Conservation (phyloP, 2,888 invertebrate species). For the Ormia ochracea region DNA sequence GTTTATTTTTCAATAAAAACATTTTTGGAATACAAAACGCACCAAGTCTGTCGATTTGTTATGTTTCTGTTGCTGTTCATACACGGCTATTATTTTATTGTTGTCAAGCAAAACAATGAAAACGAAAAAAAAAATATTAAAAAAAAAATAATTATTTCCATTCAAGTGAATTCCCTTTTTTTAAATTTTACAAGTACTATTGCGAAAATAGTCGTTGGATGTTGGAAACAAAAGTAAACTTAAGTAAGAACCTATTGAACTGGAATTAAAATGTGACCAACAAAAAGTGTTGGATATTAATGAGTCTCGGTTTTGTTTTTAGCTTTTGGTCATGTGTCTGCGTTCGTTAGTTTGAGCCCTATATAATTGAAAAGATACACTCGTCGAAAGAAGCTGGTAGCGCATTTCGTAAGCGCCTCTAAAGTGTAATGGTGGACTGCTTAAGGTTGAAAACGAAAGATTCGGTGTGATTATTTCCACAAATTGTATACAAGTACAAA, state of each 20-base stretch:
- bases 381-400: neutral
- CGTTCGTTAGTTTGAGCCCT: neutral
- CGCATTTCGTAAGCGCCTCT: neutral
- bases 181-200: slow-evolving; percentile 26
- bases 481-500: too few species aligned
- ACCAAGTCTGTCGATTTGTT: slow-evolving; percentile 31
- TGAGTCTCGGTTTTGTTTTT: slow-evolving; percentile 46
- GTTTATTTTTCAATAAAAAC: slow-evolving; percentile 54
- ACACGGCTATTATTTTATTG: slow-evolving; percentile 44
- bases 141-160: slow-evolving; percentile 69
- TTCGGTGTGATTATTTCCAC: too few species aligned
- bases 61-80: slow-evolving; percentile 47
- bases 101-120: slow-evolving; percentile 40
- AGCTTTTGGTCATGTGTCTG: slow-evolving; percentile 34
- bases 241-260: slow-evolving; percentile 68
- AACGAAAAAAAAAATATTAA: slow-evolving; percentile 34
- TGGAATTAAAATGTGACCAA: slow-evolving; percentile 74
- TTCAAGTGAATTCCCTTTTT: slow-evolving; percentile 69
- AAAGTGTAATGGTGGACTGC: too few species aligned
- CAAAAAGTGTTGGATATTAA: slow-evolving; percentile 63
- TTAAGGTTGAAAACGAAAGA: too few species aligned
- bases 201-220: slow-evolving; percentile 43
- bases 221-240: slow-evolving; percentile 51
- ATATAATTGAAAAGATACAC: neutral
- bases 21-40: slow-evolving; percentile 26